A percentile compares a stretch with the other conserved stretches of the same genome.
Conservation (phyloP, 2,113 vertebrate species). For the Siniperca knerii region DNA sequence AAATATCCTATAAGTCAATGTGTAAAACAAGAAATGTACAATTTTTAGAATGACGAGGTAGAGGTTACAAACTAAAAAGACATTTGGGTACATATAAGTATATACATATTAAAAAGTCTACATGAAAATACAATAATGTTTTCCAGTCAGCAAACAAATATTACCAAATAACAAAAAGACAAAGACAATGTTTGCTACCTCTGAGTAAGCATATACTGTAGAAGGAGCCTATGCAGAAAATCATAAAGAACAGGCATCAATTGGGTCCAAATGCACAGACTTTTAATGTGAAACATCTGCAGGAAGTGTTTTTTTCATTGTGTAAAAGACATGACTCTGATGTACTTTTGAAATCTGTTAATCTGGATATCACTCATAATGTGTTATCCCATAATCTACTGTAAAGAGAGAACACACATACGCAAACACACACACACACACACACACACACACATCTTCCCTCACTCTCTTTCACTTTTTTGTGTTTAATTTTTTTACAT, state of each 20-base stretch:
- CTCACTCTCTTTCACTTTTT: background rate
- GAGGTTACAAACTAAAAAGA: no score
- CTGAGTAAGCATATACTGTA: no score
- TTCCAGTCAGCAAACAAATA: no score
- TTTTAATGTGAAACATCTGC: no score
- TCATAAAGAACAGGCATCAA: background rate
- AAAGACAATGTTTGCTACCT: no score
- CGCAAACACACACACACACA: background rate
- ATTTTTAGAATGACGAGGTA: background rate
- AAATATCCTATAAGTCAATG: no score
- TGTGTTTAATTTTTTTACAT: background rate
- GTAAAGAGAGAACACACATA: background rate
- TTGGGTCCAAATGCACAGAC: background rate
- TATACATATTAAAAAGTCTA: no score
- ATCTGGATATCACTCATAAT: conserved; percentile 14
- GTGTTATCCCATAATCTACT: conserved; percentile 1
- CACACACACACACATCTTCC: background rate
- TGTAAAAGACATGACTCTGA: background rate
- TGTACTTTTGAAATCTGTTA: background rate
- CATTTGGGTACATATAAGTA: background rate
- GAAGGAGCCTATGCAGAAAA: no score
- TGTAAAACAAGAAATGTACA: no score
- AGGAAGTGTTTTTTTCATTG: background rate
- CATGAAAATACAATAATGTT: no score
- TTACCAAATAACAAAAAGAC: no score